Percentiles rank a stretch among this genome's conserved stretches.
These are phyloP conservation scores for Zaprionus ornatus DNA, from an alignment of 1,140 invertebrate species.

Conservation along the genomic window DNA sequence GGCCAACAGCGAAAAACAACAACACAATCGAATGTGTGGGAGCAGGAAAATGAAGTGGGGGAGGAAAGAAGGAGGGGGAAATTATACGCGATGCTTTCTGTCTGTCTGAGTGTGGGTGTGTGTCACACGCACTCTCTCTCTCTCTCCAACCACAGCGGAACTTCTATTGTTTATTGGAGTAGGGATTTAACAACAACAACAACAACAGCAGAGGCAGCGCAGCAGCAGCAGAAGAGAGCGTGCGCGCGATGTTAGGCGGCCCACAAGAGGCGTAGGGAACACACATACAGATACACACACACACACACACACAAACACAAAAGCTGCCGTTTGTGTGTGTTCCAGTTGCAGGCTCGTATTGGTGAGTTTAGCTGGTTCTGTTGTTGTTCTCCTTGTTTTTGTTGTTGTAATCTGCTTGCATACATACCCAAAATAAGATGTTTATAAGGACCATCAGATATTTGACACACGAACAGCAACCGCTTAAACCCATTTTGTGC, in stretches of 20 bases:
- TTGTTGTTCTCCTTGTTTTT: slow-evolving; percentile 50
- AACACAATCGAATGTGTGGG: slow-evolving; percentile 58
- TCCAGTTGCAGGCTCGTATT: slow-evolving; percentile 55
- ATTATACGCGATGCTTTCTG: slow-evolving; percentile 39
- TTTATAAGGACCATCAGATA: slow-evolving; percentile 89
- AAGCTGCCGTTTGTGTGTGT: slow-evolving; percentile 46
- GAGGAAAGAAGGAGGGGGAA: neutral
- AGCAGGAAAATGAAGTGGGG: slow-evolving; percentile 17
- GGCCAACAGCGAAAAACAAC: slow-evolving; percentile 54
- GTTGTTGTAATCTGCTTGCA: slow-evolving; percentile 33
- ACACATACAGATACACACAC: slow-evolving; percentile 51
- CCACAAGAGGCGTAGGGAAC: slow-evolving; percentile 58
- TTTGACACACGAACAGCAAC: slow-evolving; percentile 89
- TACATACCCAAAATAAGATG: slow-evolving; percentile 89
- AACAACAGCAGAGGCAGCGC: slow-evolving; percentile 23
- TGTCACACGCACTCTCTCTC: slow-evolving; percentile 27
- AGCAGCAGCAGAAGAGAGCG: slow-evolving; percentile 53
- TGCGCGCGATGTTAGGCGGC: slow-evolving; percentile 49
- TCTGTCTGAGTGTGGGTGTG: slow-evolving; percentile 30
- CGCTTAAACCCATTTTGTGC: slow-evolving; percentile 86
- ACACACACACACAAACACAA: slow-evolving; percentile 12
- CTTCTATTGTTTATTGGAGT: slow-evolving; percentile 71
- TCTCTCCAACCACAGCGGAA: slow-evolving; percentile 52
- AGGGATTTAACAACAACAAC: slow-evolving; percentile 23
- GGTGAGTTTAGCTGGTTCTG: slow-evolving; percentile 43